These are phyloP conservation scores for Oscheius sp. DNA, from an alignment of 2,888 invertebrate species.

Conservation along the genomic window DNA sequence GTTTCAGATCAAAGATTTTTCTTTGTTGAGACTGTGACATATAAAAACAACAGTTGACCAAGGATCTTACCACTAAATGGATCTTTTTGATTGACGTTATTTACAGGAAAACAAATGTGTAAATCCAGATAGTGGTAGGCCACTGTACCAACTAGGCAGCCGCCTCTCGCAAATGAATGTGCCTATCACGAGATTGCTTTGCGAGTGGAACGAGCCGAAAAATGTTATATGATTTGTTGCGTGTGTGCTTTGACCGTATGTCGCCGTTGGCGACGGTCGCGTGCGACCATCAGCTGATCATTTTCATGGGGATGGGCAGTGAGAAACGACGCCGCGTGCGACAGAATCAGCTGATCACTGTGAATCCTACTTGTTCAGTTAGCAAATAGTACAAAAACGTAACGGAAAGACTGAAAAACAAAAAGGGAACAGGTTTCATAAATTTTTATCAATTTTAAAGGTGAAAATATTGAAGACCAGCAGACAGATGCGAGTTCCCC, in stretches of 20 bases:
- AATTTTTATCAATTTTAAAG: too few species aligned
- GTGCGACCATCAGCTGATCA: slow-evolving; percentile 15
- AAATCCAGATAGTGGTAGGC: not conserved
- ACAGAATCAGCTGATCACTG: slow-evolving; percentile 26
- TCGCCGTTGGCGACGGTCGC: not conserved
- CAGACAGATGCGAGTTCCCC: too few species aligned
- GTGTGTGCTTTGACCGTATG: not conserved
- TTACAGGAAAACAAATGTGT: slow-evolving; percentile 12
- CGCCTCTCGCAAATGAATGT: not conserved
- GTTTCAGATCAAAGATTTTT: too few species aligned
- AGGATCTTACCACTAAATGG: not conserved
- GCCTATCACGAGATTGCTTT: not conserved
- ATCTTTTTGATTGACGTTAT: not conserved
- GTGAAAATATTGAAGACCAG: too few species aligned
- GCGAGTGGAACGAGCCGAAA: not conserved
- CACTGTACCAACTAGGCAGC: not conserved
- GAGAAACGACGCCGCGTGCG: not conserved
- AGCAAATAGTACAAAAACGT: slow-evolving; percentile 20
- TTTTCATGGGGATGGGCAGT: not conserved
- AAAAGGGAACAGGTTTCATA: not conserved
- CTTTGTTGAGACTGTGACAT: too few species aligned
- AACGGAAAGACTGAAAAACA: slow-evolving; percentile 1
- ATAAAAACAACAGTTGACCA: slow-evolving; percentile 4
- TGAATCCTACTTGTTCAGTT: slow-evolving; percentile 10
- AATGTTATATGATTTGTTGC: slow-evolving; percentile 25